phyloP scores from a whole-genome alignment of 2,797 vertebrate species.

The Neostethus bicornis region DNA sequence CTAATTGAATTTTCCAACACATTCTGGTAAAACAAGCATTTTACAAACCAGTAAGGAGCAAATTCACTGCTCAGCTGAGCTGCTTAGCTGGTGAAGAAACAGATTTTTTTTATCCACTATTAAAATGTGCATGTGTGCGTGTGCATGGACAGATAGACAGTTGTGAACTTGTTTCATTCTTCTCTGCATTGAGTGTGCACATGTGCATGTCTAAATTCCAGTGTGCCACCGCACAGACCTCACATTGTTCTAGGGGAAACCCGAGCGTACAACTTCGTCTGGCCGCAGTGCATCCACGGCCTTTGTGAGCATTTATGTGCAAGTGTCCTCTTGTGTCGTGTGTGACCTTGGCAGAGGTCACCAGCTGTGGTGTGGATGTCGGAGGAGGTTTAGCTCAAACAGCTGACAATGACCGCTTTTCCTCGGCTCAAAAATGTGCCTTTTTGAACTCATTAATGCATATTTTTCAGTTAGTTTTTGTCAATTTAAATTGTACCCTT shows the following conservation, averaged over 20 bases:
- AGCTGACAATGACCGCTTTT: constrained; percentile 62
- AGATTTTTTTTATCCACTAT: constrained; percentile 36
- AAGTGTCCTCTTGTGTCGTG: constrained; percentile 48
- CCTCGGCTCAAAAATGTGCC: constrained; percentile 14
- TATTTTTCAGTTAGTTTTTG: constrained; percentile 21
- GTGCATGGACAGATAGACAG: constrained; percentile 38
- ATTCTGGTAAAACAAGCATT: constrained; percentile 21
- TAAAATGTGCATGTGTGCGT: constrained; percentile 20
- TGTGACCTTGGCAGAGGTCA: constrained; percentile 78
- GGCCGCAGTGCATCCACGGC: constrained; percentile 70
- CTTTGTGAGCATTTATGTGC: constrained; percentile 29
- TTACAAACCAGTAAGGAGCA: constrained; percentile 27
- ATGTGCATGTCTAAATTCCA: constrained; percentile 72
- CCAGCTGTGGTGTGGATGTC: constrained; percentile 78
- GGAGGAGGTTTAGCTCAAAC: constrained; percentile 61
- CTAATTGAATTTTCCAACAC: constrained; percentile 5
- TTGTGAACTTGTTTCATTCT: constrained; percentile 43
- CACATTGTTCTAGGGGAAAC: constrained; percentile 82
- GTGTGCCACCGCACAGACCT: constrained; percentile 71
- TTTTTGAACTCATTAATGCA: constrained; percentile 39
- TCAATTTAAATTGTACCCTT: too few species aligned
- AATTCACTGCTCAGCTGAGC: constrained; percentile 42
- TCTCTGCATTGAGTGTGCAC: constrained; percentile 40
- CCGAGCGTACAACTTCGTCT: constrained; percentile 67
- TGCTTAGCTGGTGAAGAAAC: constrained; percentile 47